These are phyloP conservation scores for Bilobella aurantiaca DNA, from an alignment of 1,140 invertebrate species.

Conservation along the genomic window DNA sequence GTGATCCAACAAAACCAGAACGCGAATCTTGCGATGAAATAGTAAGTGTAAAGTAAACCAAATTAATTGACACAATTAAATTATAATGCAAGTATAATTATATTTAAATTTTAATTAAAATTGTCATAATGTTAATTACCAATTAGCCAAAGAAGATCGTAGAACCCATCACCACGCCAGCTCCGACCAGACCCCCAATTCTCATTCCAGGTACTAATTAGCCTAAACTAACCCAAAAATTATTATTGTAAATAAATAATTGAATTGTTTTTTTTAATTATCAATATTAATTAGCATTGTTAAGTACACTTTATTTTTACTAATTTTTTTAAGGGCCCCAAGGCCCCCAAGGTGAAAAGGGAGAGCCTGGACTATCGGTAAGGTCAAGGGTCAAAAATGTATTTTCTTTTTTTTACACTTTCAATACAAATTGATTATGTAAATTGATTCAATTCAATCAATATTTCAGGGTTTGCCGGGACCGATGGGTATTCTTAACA, in stretches of 20 bases:
- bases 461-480: slow-evolving; percentile 21
- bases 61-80: no score
- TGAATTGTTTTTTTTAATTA: not conserved
- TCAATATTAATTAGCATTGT: slow-evolving; percentile 8
- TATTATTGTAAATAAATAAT: not conserved
- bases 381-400: slow-evolving; percentile 16
- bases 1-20: slow-evolving; percentile 59
- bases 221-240: not conserved
- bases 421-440: not conserved
- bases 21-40: slow-evolving; percentile 61
- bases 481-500: not conserved
- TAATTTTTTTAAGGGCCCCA: no score
- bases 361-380: slow-evolving; percentile 37
- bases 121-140: not conserved
- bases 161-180: slow-evolving; percentile 28
- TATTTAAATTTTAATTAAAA: not conserved
- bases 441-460: no score
- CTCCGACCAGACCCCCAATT: not conserved
- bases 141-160: slow-evolving; percentile 18
- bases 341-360: slow-evolving; percentile 37
- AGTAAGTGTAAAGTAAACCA: slow-evolving; percentile 44
- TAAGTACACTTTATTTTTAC: not conserved
- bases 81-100: no score
- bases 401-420: not conserved
- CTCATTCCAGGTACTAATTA: not conserved